These are phyloP conservation scores for Syngnathus floridae DNA, from an alignment of 2,113 vertebrate species.

Conservation along the genomic window DNA sequence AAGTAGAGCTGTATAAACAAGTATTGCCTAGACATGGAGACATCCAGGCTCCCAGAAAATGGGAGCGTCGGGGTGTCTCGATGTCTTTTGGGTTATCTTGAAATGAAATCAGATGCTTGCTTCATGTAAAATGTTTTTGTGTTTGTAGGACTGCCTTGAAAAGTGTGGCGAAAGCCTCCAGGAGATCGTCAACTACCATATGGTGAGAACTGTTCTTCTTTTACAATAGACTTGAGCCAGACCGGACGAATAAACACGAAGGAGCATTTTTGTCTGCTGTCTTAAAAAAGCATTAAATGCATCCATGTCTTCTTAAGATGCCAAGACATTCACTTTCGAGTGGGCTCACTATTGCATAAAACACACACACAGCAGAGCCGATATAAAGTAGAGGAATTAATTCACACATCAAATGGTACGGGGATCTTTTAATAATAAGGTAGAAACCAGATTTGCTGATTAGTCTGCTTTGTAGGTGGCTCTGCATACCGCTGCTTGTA, in stretches of 20 bases:
- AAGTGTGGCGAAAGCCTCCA: conserved; percentile 94
- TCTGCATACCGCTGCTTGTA: not conserved
- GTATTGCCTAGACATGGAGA: conserved; percentile 27
- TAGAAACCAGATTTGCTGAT: not conserved
- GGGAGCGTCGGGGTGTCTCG: not conserved
- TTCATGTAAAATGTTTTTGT: conserved; percentile 12
- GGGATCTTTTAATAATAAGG: not conserved
- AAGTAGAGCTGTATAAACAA: conserved; percentile 29
- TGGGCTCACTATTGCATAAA: conserved; percentile 19
- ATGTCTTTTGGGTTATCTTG: conserved; percentile 1
- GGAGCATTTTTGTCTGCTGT: not conserved
- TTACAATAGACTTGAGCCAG: not conserved
- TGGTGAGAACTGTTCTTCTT: conserved; percentile 68
- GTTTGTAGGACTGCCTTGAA: conserved; percentile 78
- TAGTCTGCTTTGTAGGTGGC: not conserved
- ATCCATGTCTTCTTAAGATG: conserved; percentile 25
- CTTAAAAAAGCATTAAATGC: not conserved
- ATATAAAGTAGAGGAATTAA: not conserved
- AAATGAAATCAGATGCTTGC: not conserved
- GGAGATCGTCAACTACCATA: conserved; percentile 96
- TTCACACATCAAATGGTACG: not conserved
- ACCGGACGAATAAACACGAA: not conserved
- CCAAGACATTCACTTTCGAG: conserved; percentile 27
- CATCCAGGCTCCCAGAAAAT: conserved; percentile 13
- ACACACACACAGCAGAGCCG: not conserved